Evolutionary conservation across 2,113 vertebrate genomes (phyloP).

Genomic region (Passer montanus): DNA sequence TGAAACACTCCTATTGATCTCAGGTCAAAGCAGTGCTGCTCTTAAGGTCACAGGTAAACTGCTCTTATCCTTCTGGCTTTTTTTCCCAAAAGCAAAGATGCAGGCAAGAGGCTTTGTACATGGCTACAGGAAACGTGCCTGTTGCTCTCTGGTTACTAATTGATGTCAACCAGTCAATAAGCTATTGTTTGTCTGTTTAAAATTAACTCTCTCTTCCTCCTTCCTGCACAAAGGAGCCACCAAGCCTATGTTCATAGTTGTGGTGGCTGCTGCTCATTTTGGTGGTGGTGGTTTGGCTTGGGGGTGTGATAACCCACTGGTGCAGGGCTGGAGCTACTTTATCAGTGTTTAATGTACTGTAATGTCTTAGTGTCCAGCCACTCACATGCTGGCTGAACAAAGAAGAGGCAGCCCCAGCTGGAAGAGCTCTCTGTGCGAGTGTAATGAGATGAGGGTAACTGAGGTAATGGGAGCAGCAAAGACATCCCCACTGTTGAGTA

Average conservation of each 20-base stretch:
- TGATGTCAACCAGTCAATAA: conserved; percentile 36
- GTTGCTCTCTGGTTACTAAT: conserved; percentile 39
- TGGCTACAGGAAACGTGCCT: neutral
- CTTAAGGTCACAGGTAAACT: neutral
- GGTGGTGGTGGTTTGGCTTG: neutral
- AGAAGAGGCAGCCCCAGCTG: neutral
- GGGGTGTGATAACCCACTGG: neutral
- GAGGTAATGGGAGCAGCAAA: neutral
- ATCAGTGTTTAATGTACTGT: neutral
- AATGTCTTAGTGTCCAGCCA: neutral
- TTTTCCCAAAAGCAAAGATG: neutral
- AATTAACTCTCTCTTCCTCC: conserved; percentile 50
- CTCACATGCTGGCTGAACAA: neutral
- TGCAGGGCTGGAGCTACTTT: neutral
- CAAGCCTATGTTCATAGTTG: neutral
- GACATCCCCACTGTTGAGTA: neutral
- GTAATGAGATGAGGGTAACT: neutral
- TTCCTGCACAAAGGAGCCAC: neutral
- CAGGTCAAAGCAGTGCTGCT: neutral
- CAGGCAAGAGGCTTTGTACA: accelerated
- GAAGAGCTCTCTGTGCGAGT: neutral
- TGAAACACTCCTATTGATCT: neutral
- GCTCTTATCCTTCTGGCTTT: neutral
- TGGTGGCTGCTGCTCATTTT: neutral
- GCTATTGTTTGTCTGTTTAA: conserved; percentile 59